Percentiles rank a stretch among this genome's conserved stretches.
Conservation (phyloP, 2,797 vertebrate genomes). For the Oreochromis mossambicus region DNA sequence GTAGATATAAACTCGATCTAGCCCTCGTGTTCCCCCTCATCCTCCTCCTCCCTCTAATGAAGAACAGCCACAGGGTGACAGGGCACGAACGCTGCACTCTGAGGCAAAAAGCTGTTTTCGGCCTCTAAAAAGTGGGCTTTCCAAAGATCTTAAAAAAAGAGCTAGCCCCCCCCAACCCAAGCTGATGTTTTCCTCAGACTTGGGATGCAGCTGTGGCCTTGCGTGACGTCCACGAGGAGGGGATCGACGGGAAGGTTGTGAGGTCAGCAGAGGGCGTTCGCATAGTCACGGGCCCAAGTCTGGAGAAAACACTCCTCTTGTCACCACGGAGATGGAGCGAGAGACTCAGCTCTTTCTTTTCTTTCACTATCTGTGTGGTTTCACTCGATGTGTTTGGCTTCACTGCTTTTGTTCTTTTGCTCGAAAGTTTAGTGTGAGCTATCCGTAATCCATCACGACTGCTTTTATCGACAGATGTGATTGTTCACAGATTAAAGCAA, state of each 20-base stretch:
- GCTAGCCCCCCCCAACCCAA: background rate
- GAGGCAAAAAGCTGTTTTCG: background rate
- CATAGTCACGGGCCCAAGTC: conserved; percentile 33
- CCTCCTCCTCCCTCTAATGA: conserved; percentile 11
- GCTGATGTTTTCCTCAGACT: conserved; percentile 1
- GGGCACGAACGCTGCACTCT: conserved; percentile 22
- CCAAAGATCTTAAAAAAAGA: conserved; percentile 1
- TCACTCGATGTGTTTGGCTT: background rate
- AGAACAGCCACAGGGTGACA: background rate
- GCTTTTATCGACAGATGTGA: background rate
- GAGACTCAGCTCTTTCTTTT: background rate
- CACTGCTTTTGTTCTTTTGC: background rate
- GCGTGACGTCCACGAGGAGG: conserved; percentile 9
- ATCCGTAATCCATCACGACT: background rate
- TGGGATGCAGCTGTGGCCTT: conserved; percentile 68
- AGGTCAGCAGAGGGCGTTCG: conserved; percentile 52
- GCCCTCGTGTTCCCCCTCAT: background rate
- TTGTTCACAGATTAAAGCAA: background rate
- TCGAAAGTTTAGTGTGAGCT: background rate
- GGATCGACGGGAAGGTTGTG: conserved; percentile 3
- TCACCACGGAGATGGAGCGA: background rate
- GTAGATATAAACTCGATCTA: conserved; percentile 56
- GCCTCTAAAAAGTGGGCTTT: background rate
- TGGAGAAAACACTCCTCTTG: conserved; percentile 17
- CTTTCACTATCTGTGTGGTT: background rate